Evolutionary conservation across 2,888 invertebrate genomes (phyloP), one percentile per base, ranked within the genome.

Genomic region (Glomeris marginata): DNA sequence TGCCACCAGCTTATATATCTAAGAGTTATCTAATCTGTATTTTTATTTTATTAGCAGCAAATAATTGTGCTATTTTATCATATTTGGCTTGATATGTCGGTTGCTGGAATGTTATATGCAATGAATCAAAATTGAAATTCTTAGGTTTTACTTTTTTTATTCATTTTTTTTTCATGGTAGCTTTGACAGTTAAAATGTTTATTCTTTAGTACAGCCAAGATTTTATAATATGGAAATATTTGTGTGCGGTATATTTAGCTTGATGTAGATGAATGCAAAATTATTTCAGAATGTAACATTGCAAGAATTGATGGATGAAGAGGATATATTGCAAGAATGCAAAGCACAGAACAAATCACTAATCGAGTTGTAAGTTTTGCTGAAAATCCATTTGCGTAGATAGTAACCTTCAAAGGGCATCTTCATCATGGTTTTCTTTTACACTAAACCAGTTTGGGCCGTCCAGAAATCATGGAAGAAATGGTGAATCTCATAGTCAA

Each of bases 261-360:
- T 1, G 34, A 18, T 15, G 16, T 35, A 16, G 36, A 33, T 16
- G 1, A 41, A 35, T 38, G 50, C 54, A 51, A 61, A 64, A 52
- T 62, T 61, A 52, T 76, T 77, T 52, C 70, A 94, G 91, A 83
- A 87, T 78, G 82, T 88, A 58, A 86, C 84, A 51, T 73, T 95
- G 56, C 77, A 80, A 63, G 87, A 91, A 69, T 76, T 95, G 57
- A 75, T 95, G 76, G 88, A 94, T 66, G 85, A 90, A 66, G 91
- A 91, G 65, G 90, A 92, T 70, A 84, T 95, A 64, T 76, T 95
- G 59, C 90, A 90, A 69, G 92, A 95, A 75, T 91, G 92, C 69
- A 88, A 87, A 72, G 81, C 81, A 57, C 87, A 85, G 67, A 92
- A 91, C 70, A 84, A 83, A 67, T 81, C 80, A 62, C 74, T 95